Evolutionary conservation across 2,888 invertebrate genomes (phyloP).

Genomic region (Scaptomyza tumidula): DNA sequence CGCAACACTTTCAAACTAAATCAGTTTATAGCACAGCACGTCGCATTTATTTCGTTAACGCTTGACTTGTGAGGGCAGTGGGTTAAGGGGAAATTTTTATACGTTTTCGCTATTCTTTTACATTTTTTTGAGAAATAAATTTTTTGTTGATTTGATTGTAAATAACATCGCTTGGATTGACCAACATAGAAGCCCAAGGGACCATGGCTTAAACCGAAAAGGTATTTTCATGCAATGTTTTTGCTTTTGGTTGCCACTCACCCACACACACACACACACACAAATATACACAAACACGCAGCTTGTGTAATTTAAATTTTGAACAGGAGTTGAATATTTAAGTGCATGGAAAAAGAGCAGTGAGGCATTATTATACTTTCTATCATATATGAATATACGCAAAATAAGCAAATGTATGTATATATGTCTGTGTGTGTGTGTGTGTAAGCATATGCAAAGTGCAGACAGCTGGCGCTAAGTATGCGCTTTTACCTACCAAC

Average conservation of each 20-base stretch:
- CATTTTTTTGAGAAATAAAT: conserved; percentile 11
- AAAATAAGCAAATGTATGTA: not conserved
- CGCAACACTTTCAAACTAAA: conserved; percentile 15
- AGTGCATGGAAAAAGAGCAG: conserved; percentile 62
- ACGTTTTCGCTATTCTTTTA: not conserved
- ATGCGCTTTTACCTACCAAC: conserved; percentile 32
- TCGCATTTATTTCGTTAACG: conserved; percentile 35
- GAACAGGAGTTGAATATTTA: conserved; percentile 73
- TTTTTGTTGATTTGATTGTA: conserved; percentile 39
- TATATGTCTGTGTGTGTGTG: not conserved
- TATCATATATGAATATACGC: not conserved
- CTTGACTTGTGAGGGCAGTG: conserved; percentile 17
- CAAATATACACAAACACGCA: conserved; percentile 25
- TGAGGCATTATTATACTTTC: not conserved
- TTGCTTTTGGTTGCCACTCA: conserved; percentile 36
- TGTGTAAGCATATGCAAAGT: conserved; percentile 43
- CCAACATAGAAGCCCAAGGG: conserved; percentile 24
- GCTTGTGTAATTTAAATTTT: conserved; percentile 69
- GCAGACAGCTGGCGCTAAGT: conserved; percentile 49
- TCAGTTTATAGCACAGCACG: conserved; percentile 11
- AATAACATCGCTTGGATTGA: conserved; percentile 45
- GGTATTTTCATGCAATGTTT: conserved; percentile 43
- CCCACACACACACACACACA: not conserved
- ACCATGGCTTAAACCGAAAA: conserved; percentile 14
- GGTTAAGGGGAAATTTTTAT: not conserved